Base-by-base conservation (phyloP, 2,113 vertebrate genomes). In the Isichthys henryi region DNA sequence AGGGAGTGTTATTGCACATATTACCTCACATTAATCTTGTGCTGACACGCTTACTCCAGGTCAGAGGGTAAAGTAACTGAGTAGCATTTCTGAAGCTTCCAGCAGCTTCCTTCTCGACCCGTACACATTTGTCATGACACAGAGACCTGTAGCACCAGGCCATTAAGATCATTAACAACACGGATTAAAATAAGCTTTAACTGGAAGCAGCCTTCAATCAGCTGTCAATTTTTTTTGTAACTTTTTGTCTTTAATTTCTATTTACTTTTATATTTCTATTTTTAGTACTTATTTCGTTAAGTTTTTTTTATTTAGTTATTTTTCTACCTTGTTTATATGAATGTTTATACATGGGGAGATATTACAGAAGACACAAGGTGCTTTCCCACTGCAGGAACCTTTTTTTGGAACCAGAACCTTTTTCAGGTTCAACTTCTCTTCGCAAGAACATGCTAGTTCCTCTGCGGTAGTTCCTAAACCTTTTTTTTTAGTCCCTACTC, bases 31-130 rank as follows among this genome's bases (percentile, higher is more conserved):
- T 92, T 91, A 91, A 91, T 90, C 90, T 89, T 89, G 50, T 43
- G 62, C 27, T 90, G 88, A 53, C 90, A 39, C 48, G 17, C 39
- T 27, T 46, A 31, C 56, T 83, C 46, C 88, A 88, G 90, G 91
- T 89, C 90, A 91, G 90, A 92, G 91, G 62, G 87, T 88, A 91
- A 50, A 86, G 90, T 92, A 91, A 92, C 91, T 92, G 89, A 91
- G 87, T 88, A 89, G 58, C 56, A 1, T 62, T 86, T 66, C 74
- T 89, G 50, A 90, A 91, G 90, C 84, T 88, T 62, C 80, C 48
- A 43, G 46, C 84, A 90, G 87, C 89, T 66, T 87, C 56, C 88
- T 70, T 50, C 88, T 74, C 89, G 85, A 84, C 39, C 52, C 43
- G n/a, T 90, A 48, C 74, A 31, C 88, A 88, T 90, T 90, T 91